Evolutionary conservation across 2,888 invertebrate genomes (phyloP).

Genomic region (Chouioia cunea): DNA sequence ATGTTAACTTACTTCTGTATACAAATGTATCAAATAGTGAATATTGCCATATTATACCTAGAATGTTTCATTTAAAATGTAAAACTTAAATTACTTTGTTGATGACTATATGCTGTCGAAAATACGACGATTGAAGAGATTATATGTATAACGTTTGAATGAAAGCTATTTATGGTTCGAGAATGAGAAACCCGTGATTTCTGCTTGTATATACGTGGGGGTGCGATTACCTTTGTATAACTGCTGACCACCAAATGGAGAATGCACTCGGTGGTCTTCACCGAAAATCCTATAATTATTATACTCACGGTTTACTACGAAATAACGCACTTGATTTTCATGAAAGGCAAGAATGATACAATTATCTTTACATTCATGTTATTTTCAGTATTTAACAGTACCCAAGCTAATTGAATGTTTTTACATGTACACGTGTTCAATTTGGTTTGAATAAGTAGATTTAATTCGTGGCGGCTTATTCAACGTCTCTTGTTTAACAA

Average conservation of each 20-base stretch:
- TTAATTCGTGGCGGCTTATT: not conserved
- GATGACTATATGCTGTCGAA: not conserved
- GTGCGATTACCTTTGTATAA: constrained; percentile 37
- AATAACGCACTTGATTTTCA: constrained; percentile 39
- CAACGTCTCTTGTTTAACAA: too few relatives aligned
- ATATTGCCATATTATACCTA: too few relatives aligned
- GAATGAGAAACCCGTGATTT: constrained; percentile 26
- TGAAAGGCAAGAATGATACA: constrained; percentile 40
- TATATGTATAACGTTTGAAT: constrained; percentile 27
- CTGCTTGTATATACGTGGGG: constrained; percentile 26
- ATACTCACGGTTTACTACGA: constrained; percentile 39
- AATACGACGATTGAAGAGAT: constrained; percentile 9
- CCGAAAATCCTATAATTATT: constrained; percentile 40
- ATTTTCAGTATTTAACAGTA: constrained; percentile 36
- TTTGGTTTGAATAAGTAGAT: not conserved
- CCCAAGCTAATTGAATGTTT: constrained; percentile 39
- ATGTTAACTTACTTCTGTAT: too few relatives aligned
- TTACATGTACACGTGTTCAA: constrained; percentile 8
- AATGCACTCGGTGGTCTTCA: constrained; percentile 40
- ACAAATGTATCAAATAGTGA: too few relatives aligned
- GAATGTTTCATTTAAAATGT: too few relatives aligned
- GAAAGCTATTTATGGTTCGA: constrained; percentile 36
- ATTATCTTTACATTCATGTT: constrained; percentile 39
- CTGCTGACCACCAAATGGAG: constrained; percentile 35
- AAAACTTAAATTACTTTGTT: constrained; percentile 2